phyloP scores from a whole-genome alignment of 2,797 vertebrate species.

The Cuculus canorus region DNA sequence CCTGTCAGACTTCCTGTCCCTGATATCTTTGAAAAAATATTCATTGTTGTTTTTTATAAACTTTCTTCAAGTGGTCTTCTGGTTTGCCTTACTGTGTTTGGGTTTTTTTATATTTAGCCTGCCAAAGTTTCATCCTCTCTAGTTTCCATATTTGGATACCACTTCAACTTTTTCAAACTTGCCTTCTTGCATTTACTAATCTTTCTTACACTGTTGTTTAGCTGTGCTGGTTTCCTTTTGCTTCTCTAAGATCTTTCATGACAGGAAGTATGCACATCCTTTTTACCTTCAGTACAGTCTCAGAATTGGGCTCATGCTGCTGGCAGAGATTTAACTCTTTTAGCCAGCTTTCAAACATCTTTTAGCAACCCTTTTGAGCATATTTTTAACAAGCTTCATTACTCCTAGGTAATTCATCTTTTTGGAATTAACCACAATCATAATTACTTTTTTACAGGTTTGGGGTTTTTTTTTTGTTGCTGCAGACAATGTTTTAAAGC shows the following conservation, averaged over 20 bases:
- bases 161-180: not conserved
- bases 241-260: conserved; percentile 40
- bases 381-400: not conserved
- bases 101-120: conserved; percentile 16
- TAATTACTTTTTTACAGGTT: not conserved
- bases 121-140: not conserved
- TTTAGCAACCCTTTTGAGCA: not conserved
- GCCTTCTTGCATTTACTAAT: conserved; percentile 5
- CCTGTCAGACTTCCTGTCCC: not conserved
- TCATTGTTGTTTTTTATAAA: not conserved
- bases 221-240: conserved; percentile 39
- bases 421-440: not conserved
- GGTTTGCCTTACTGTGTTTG: not conserved
- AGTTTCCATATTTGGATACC: conserved; percentile 27
- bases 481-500: not conserved
- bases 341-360: not conserved
- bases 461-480: not conserved
- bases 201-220: conserved; percentile 30
- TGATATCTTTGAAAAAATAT: not conserved
- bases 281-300: conserved; percentile 21
- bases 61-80: not conserved
- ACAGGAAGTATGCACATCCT: conserved; percentile 35
- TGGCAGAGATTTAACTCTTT: not conserved
- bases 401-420: not conserved
- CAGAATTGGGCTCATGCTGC: not conserved